Evolutionary conservation across 1,140 invertebrate genomes (phyloP).

Genomic region (Camponotus pennsylvanicus): DNA sequence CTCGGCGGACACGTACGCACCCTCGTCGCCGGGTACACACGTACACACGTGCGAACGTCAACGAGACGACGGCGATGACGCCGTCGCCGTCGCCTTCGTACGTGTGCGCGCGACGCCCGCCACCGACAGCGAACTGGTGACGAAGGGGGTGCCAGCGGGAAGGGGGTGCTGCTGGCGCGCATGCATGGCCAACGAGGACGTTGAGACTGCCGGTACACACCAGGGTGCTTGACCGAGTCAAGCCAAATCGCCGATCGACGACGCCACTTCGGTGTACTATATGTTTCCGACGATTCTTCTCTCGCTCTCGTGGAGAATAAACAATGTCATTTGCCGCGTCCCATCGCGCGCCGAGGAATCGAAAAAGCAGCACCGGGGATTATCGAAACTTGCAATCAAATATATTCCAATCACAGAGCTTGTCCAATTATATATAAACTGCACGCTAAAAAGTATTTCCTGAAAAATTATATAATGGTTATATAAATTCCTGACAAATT

Average conservation of each 20-base stretch:
- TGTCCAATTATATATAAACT: not conserved
- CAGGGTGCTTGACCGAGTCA: conserved; percentile 73
- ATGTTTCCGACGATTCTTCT: conserved; percentile 48
- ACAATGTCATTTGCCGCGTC: conserved; percentile 70
- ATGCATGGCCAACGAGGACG: conserved; percentile 63
- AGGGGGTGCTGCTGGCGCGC: conserved; percentile 33
- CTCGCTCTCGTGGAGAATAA: conserved; percentile 63
- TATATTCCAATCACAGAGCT: not conserved
- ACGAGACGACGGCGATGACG: not conserved
- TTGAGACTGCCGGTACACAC: conserved; percentile 45
- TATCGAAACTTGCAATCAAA: not conserved
- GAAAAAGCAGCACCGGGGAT: not conserved
- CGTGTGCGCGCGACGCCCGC: conserved; percentile 24
- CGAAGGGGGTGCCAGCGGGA: not conserved
- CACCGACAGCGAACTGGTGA: not conserved
- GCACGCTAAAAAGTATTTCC: not conserved
- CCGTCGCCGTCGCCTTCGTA: not conserved
- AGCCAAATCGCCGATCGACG: conserved; percentile 59
- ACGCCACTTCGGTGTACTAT: conserved; percentile 36
- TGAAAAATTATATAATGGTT: not conserved
- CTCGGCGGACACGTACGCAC: conserved; percentile 67
- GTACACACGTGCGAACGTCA: no score
- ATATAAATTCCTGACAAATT: no score
- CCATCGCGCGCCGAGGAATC: conserved; percentile 23
- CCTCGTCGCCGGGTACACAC: conserved; percentile 8